Conservation (phyloP, 2,113 vertebrate genomes). For the Oncorhynchus kisutch region DNA sequence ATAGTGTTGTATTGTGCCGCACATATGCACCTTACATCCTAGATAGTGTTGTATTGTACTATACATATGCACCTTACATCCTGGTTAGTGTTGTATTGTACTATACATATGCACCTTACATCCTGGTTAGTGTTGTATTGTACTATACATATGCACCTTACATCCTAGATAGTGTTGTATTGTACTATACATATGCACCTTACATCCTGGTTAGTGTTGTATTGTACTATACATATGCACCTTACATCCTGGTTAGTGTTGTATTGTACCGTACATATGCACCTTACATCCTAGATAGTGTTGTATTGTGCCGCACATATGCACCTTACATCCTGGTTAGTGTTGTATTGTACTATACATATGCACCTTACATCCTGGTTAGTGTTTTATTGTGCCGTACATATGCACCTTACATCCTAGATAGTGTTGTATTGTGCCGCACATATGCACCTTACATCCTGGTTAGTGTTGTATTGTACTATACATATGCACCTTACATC, state of each 20-base stretch:
- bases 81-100: constrained; percentile 49
- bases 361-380: constrained; percentile 29
- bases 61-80: constrained; percentile 61
- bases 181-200: constrained; percentile 63
- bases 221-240: constrained; percentile 39
- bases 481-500: constrained; percentile 65
- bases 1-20: no score
- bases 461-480: no score
- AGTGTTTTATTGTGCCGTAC: no score
- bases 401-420: constrained; percentile 70
- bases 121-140: background rate
- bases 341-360: constrained; percentile 61
- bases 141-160: constrained; percentile 54
- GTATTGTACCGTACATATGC: constrained; percentile 65
- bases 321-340: constrained; percentile 66
- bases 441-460: constrained; percentile 43
- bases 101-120: constrained; percentile 59
- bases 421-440: constrained; percentile 55
- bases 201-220: background rate
- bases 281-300: background rate
- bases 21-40: constrained; percentile 68
- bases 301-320: constrained; percentile 12
- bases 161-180: constrained; percentile 54
- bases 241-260: constrained; percentile 60
- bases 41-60: constrained; percentile 52